phyloP scores from a whole-genome alignment of 2,888 invertebrate species.

The Drosophila mimetica region DNA sequence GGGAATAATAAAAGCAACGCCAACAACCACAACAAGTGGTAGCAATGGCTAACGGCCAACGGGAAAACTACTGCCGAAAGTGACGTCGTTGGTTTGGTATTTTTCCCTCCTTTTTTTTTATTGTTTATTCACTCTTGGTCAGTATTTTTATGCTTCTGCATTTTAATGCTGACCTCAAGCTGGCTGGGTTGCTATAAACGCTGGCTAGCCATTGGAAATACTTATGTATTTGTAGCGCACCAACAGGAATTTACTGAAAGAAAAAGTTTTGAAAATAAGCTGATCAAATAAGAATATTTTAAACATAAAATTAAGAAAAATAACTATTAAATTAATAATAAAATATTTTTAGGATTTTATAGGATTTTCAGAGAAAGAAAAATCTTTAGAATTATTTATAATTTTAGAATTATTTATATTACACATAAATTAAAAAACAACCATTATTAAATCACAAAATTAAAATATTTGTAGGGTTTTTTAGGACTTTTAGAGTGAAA shows the following conservation, averaged over 20 bases:
- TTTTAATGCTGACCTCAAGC: slow-evolving; percentile 59
- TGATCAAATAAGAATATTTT: too few relatives aligned
- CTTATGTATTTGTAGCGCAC: background rate
- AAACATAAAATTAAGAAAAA: too few relatives aligned
- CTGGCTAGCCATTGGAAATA: slow-evolving; percentile 48
- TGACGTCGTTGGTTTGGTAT: slow-evolving; percentile 52
- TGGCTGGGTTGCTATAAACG: slow-evolving; percentile 47
- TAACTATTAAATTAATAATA: too few relatives aligned
- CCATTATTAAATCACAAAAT: too few relatives aligned
- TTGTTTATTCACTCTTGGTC: slow-evolving; percentile 50
- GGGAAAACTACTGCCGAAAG: slow-evolving; percentile 72
- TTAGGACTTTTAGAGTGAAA: too few relatives aligned
- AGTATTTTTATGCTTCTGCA: slow-evolving; percentile 60
- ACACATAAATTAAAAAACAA: too few relatives aligned
- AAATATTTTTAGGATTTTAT: too few relatives aligned
- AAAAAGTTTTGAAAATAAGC: too few relatives aligned
- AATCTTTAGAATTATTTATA: too few relatives aligned
- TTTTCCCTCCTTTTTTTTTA: slow-evolving; percentile 35
- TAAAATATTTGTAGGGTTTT: too few relatives aligned
- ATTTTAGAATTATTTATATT: too few relatives aligned
- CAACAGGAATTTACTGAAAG: background rate
- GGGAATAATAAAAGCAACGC: slow-evolving; percentile 45
- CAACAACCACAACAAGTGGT: slow-evolving; percentile 46
- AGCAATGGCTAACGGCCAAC: slow-evolving; percentile 49
- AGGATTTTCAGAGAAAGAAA: too few relatives aligned